A percentile compares a stretch with the other conserved stretches of the same genome.
Conservation (phyloP, 2,888 invertebrate genomes). For the Microdon myrmicae region DNA sequence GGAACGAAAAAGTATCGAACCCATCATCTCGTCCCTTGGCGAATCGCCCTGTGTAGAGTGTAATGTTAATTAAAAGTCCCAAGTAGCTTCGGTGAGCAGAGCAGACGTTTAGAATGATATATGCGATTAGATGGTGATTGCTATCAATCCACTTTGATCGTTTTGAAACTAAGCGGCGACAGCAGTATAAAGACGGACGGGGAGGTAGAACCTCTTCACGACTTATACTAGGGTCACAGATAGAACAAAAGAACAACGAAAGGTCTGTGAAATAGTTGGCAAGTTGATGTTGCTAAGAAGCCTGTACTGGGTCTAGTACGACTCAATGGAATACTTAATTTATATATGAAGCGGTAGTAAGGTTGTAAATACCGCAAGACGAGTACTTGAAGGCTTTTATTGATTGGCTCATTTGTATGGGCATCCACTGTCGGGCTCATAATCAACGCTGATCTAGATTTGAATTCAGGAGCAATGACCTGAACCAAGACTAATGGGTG, state of each 20-base stretch:
- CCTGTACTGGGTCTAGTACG: not conserved
- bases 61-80: slow-evolving; percentile 37
- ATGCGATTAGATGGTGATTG: slow-evolving; percentile 25
- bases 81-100: slow-evolving; percentile 15
- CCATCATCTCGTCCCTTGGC: not conserved
- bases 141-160: slow-evolving; percentile 41
- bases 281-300: slow-evolving; percentile 1
- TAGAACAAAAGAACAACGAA: slow-evolving; percentile 4
- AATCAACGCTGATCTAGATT: slow-evolving; percentile 4
- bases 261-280: slow-evolving; percentile 13
- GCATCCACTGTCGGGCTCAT: not conserved
- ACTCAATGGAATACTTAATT: slow-evolving; percentile 19
- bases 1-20: not conserved
- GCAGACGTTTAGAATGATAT: slow-evolving; percentile 32
- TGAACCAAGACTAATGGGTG: slow-evolving; percentile 10
- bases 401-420: slow-evolving; percentile 5
- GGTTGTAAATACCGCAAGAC: not conserved
- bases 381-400: not conserved
- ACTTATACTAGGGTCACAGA: slow-evolving; percentile 8
- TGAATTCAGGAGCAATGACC: slow-evolving; percentile 17
- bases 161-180: slow-evolving; percentile 8
- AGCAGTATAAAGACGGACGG: slow-evolving; percentile 13
- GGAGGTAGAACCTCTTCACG: slow-evolving; percentile 24
- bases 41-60: slow-evolving; percentile 7
- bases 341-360: slow-evolving; percentile 4